Conservation (phyloP, 2,797 vertebrate species). For the Crenichthys baileyi region DNA sequence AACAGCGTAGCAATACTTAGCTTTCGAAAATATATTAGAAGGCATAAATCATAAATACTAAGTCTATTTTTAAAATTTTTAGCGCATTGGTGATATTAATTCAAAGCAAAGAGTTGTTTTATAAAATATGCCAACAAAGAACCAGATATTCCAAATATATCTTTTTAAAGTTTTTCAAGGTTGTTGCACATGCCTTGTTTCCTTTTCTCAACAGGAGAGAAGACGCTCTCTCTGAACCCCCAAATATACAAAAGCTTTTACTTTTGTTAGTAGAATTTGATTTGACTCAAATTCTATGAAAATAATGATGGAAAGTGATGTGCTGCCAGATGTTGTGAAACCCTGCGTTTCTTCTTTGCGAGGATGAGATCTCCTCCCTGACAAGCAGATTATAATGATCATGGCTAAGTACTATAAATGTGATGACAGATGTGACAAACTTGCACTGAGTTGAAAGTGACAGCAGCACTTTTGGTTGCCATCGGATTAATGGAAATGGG, state of each 20-base stretch:
- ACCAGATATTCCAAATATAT: background rate
- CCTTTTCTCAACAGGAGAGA: background rate
- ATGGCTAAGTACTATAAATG: background rate
- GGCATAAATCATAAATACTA: background rate
- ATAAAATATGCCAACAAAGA: background rate
- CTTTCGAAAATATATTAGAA: too few relatives aligned
- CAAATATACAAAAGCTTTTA: background rate
- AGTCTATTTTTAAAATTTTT: background rate
- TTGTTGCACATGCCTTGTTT: background rate
- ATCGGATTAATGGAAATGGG: conserved; percentile 3
- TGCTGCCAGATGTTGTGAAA: background rate
- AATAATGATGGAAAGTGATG: background rate
- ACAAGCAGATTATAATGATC: background rate
- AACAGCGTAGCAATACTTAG: too few relatives aligned
- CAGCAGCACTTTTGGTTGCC: background rate
- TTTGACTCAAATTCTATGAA: background rate
- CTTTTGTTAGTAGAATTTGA: background rate
- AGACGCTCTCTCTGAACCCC: background rate
- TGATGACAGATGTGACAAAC: background rate
- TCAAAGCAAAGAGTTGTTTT: too few relatives aligned
- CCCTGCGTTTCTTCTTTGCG: background rate
- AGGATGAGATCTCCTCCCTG: background rate
- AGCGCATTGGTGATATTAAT: background rate
- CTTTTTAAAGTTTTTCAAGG: background rate
- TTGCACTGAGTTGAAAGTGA: background rate